Base-by-base conservation (phyloP, 1,140 invertebrate genomes). In the Globodera ellingtonae region DNA sequence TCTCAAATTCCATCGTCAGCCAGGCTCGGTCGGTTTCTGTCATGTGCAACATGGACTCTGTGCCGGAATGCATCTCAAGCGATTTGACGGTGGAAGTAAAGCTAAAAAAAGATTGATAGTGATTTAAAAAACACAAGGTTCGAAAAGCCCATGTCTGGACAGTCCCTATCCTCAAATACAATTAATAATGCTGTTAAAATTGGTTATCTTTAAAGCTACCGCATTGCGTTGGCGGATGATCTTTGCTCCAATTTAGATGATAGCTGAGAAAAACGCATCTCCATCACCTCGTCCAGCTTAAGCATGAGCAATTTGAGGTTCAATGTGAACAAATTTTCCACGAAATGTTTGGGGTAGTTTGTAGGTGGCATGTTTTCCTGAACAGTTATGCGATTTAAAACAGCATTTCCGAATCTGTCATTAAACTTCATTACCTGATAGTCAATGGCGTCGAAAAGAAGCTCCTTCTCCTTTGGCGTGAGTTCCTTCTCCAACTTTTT, bases 401-500 rank as follows among this genome's bases (percentile, higher is more conserved):
- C 35, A 35, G 3, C 35, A 3, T 3, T 35, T 35, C 35, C 35
- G 35, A 35, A 35, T 35, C 35, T 35, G 35, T 35, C 35, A 0
- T 35, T 35, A 35, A 35, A 35, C 35, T 35, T 35, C 18, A 13
- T 90, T 90, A 98, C 96, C 86, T 95, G 93, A 90, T 99, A 99
- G 86, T 95, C 96, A 86, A 99, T 98, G 0, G 97, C 97, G 78
- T 93, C 92, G 89, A 94, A 98, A 18, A 99, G 90, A 87, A 97
- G 97, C 73, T 92, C 92, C 88, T 98, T 98, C 90, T 99, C 97
- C 78, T 95, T 94, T 0, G 92, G 86, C 6, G 94, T 96, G 93
- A 98, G 96, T 13, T 94, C 94, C 56, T 86, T 71, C 72, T 90
- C 74, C 46, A 81, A 65, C 46, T 86, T 75, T 62, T 86, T 66